A percentile compares a stretch with the other conserved stretches of the same genome.
Conservation (phyloP, 2,797 vertebrate genomes). For the Amazona ochrocephala region DNA sequence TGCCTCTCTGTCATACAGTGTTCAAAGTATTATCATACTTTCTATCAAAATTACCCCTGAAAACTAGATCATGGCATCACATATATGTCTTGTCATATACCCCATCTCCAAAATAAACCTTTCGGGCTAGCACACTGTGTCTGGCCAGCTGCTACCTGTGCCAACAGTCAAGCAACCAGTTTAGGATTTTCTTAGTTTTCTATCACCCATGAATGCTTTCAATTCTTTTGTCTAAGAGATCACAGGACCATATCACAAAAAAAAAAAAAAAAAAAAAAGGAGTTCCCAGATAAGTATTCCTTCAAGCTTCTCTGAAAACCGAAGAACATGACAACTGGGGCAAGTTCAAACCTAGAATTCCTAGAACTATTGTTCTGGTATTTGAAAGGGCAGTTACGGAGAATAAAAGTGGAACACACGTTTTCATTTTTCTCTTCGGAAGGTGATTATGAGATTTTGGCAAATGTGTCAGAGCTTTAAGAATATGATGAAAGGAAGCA, state of each 20-base stretch:
- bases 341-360: neutral
- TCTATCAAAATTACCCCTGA: neutral
- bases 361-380: neutral
- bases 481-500: neutral
- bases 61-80: neutral
- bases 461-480: neutral
- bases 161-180: neutral
- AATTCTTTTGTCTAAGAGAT: neutral
- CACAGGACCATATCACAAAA: neutral
- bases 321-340: accelerated
- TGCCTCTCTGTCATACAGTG: accelerated
- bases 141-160: neutral
- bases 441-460: neutral
- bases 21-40: neutral
- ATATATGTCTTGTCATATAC: accelerated
- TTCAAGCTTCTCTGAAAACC: neutral
- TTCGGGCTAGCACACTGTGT: accelerated
- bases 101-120: neutral
- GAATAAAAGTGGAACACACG: accelerated
- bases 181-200: neutral
- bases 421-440: neutral
- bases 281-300: neutral
- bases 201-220: neutral
- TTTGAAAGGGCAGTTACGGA: neutral
- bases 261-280: neutral